Percentiles rank a stretch among this genome's conserved stretches.
These are phyloP conservation scores for Ictidomys tridecemlineatus DNA, from an alignment of 2,113 vertebrate genomes.

Conservation along the genomic window DNA sequence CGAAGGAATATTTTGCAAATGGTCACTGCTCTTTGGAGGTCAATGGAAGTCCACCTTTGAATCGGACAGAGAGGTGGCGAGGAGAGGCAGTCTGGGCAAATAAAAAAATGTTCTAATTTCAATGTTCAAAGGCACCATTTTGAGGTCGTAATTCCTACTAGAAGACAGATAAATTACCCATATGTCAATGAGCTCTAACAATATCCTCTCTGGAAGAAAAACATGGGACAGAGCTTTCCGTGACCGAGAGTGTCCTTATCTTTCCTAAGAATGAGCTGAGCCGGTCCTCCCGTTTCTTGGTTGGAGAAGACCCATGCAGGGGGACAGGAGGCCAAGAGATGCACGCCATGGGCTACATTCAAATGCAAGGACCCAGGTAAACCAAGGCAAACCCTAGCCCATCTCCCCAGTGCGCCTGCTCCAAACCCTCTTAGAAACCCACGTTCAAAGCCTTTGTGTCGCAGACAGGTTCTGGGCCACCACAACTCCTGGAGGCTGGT, in stretches of 20 bases:
- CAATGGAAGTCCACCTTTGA: background rate
- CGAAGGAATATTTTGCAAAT: conserved; percentile 20
- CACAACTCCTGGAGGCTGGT: background rate
- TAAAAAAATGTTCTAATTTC: conserved; percentile 26
- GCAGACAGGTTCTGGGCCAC: background rate
- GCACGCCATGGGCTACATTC: background rate
- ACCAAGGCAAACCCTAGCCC: background rate
- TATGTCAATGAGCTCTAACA: background rate
- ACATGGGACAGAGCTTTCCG: background rate
- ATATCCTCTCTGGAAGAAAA: background rate
- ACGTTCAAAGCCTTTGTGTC: background rate
- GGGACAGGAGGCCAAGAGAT: background rate
- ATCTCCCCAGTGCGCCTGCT: background rate
- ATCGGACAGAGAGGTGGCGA: background rate
- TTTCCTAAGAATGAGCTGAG: conserved; percentile 40
- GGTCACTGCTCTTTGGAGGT: background rate
- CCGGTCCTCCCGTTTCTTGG: background rate
- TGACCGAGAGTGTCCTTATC: background rate
- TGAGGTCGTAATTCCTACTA: conserved; percentile 5
- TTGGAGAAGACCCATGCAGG: background rate
- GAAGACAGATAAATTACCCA: conserved; percentile 53
- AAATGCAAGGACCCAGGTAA: background rate
- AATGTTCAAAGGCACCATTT: conserved; percentile 30
- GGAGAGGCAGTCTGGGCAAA: background rate
- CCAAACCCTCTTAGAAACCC: background rate